Evolutionary conservation across 2,888 invertebrate species (phyloP).

Genomic region (Tinea trinotella): DNA sequence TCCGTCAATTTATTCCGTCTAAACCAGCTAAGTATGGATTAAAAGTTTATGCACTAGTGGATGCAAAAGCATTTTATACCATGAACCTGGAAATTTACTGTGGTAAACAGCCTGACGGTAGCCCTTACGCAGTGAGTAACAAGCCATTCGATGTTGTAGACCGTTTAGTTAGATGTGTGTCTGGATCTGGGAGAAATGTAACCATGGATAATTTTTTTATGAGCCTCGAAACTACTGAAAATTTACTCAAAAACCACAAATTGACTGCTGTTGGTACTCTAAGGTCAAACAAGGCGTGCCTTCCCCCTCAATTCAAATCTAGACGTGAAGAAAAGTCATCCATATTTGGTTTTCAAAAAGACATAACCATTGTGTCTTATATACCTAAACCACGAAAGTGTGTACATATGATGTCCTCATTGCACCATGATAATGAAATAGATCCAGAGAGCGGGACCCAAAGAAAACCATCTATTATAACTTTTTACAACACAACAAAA

Average conservation of each 20-base stretch:
- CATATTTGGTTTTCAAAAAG: constrained; percentile 27
- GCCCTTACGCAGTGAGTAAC: constrained; percentile 25
- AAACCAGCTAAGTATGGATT: constrained; percentile 30
- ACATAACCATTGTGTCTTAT: constrained; percentile 29
- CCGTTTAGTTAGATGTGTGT: too few relatives aligned
- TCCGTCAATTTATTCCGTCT: constrained; percentile 31
- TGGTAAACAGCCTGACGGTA: constrained; percentile 27
- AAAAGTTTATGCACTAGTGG: constrained; percentile 21
- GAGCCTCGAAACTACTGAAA: constrained; percentile 19
- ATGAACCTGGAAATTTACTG: constrained; percentile 28
- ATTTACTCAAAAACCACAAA: constrained; percentile 5
- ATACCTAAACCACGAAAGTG: constrained; percentile 30
- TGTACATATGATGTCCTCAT: constrained; percentile 29
- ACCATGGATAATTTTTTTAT: constrained; percentile 29
- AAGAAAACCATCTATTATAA: constrained; percentile 29
- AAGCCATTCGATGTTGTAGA: constrained; percentile 24
- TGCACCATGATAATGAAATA: constrained; percentile 30
- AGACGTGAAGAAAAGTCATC: constrained; percentile 7
- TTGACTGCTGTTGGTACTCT: constrained; percentile 16
- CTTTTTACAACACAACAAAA: constrained; percentile 31
- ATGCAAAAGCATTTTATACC: constrained; percentile 24
- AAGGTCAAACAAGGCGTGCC: constrained; percentile 14
- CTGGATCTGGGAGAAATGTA: constrained; percentile 20
- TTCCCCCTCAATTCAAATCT: not conserved
- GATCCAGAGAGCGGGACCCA: constrained; percentile 27